Evolutionary conservation across 2,113 vertebrate genomes (phyloP), one percentile per base, ranked within the genome.

Genomic region (Vulpes vulpes): DNA sequence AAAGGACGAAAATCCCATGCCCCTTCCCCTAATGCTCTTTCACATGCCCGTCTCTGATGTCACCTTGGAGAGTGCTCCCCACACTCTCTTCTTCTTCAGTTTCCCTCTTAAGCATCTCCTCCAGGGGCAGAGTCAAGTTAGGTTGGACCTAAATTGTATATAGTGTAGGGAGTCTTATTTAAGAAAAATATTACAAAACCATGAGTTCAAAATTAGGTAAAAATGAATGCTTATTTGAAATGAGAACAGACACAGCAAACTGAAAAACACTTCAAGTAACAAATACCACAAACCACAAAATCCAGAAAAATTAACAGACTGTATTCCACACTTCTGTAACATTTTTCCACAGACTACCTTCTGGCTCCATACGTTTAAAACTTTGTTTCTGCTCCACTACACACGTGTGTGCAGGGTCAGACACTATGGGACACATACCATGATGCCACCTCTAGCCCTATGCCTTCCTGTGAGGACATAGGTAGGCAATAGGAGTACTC

Each of bases 141-240:
- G 27, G 16, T n/a, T n/a, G 8, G 15, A 10, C 22, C 65, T 60
- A 43, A 81, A 90, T 23, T 20, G 8, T 30, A 59, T 20, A 65
- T 8, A 51, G 23, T 53, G 83, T n/a, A 51, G 25, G 23, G 32
- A 8, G 2, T 22, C 62, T 82, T 78, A 69, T 59, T 91, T 85
- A 92, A 82, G 17, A 57, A 60, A 88, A 89, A 94, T 16, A 90
- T 91, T 67, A 69, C 32, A 78, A 96, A 89, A 83, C 80, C 62
- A 80, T 25, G 6, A 55, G 49, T 94, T 84, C 60, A 88, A 76
- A 94, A 83, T 67, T 80, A 81, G n/a, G 49, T 32, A 57, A 81
- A 93, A 94, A 32, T 53, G 8, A 92, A 43, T 78, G 9, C 59
- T 59, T 67, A 81, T 60, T 95, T 89, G 85, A 91, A 91, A 82